Evolutionary conservation across 2,888 invertebrate species (phyloP), one percentile per base, ranked within the genome.

Genomic region (Acleris laterana): DNA sequence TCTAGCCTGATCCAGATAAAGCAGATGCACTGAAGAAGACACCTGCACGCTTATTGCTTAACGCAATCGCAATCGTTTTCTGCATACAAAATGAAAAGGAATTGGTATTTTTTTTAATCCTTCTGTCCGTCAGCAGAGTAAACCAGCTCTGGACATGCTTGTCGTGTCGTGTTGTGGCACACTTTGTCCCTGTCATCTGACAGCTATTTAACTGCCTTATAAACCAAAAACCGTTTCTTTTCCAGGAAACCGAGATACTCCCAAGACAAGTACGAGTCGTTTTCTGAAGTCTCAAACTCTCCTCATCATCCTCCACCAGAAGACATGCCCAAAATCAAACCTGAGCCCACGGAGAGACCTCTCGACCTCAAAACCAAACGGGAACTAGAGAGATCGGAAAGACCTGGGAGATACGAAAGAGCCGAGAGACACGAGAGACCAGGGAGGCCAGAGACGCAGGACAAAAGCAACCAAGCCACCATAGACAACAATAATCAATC

Each of bases 251-350:
- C 90, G 3, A 77, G 92, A 62, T 85, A 85, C 72, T 89, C 90
- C 0, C 89, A 90, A 75, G 92, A 92, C 75, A 91, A 88, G 69
- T 91, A 90, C 79, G 92, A 92, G 48, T 89, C 90, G 0, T 85
- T 83, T 73, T 92, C 92, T 0, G 92, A 93, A 75, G 76, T 92
- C 1, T 93, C 92, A 3, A 90, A 82, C 68, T 93, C 92, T 0
- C 90, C 92, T 0, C 91, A 90, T 63, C 90, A 90, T 61, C 84
- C 84, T 0, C 78, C 86, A 0, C 81, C 83, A 0, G 92, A 93
- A 42, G 87, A 88, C 44, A 77, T 84, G n/a, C 85, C 84, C 2
- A 83, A 85, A 62, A 83, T 89, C 51, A 88, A 88, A 57, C 76
- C 77, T 32, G 90, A 91, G 70, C 57, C 79, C 25, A 63, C 78